phyloP scores from a whole-genome alignment of 2,797 vertebrate species.

The Neoniphon sammara region DNA sequence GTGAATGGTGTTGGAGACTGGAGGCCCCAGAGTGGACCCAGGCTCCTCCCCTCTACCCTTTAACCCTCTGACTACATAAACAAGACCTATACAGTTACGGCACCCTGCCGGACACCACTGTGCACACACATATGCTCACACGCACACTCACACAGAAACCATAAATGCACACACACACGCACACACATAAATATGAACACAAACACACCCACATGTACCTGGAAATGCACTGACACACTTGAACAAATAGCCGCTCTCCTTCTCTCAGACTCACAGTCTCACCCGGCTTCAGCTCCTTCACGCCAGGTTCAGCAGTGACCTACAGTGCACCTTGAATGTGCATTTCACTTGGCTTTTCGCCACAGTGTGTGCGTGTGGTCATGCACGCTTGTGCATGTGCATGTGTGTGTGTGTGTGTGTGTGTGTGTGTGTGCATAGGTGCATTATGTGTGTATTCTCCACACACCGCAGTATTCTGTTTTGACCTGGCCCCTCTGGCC shows the following conservation, averaged over 20 bases:
- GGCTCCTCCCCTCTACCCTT: conserved; percentile 75
- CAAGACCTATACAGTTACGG: conserved; percentile 79
- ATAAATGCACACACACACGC: conserved; percentile 53
- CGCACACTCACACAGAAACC: conserved; percentile 53
- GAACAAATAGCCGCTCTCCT: conserved; percentile 43
- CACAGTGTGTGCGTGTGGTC: background rate
- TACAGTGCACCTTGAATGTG: conserved; percentile 25
- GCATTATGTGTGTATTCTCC: conserved; percentile 34
- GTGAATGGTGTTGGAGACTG: conserved; percentile 75
- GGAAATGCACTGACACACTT: conserved; percentile 40
- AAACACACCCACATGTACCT: conserved; percentile 43
- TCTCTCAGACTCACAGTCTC: too few species aligned
- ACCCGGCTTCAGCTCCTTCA: background rate
- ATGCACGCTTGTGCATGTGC: conserved; percentile 22
- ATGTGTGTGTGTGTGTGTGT: conserved; percentile 37
- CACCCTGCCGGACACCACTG: conserved; percentile 75
- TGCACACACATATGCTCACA: conserved; percentile 65
- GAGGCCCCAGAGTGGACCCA: conserved; percentile 76
- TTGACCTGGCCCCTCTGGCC: conserved; percentile 59
- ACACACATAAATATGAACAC: conserved; percentile 34
- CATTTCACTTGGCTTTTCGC: conserved; percentile 9
- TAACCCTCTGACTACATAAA: conserved; percentile 78
- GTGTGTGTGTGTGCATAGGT: conserved; percentile 23
- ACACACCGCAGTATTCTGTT: conserved; percentile 36
- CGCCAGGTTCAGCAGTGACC: conserved; percentile 30